Percentiles rank a stretch among this genome's conserved stretches.
These are phyloP conservation scores for Mungos mungo DNA, from an alignment of 2,113 vertebrate species.

Conservation along the genomic window DNA sequence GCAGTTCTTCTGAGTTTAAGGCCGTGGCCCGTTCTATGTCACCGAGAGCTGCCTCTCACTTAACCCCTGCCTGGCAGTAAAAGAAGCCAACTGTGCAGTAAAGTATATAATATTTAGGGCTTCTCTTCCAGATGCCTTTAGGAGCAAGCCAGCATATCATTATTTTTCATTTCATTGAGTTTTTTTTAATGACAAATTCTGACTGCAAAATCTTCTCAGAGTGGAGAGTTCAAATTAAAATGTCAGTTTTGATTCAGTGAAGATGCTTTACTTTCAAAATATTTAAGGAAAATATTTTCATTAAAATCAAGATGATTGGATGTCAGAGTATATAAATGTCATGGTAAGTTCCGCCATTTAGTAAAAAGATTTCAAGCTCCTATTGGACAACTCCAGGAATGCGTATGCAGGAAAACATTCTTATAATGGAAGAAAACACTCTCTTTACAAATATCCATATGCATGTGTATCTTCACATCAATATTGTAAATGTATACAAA, in stretches of 20 bases:
- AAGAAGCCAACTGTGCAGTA: constrained; percentile 12
- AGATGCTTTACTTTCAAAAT: constrained; percentile 60
- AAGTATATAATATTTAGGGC: constrained; percentile 32
- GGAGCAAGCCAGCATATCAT: constrained; percentile 57
- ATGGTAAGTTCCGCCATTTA: constrained; percentile 16
- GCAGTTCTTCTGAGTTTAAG: not conserved
- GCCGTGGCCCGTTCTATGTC: not conserved
- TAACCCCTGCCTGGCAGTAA: not conserved
- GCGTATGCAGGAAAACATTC: not conserved
- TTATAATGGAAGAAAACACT: not conserved
- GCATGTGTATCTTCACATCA: not conserved
- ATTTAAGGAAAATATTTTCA: constrained; percentile 74
- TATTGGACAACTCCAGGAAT: constrained; percentile 59
- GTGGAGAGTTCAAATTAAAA: constrained; percentile 73
- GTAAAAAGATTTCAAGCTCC: constrained; percentile 48
- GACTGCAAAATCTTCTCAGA: constrained; percentile 52
- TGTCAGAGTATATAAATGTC: constrained; percentile 51
- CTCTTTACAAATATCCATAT: not conserved
- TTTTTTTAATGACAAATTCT: constrained; percentile 71
- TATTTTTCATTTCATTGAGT: constrained; percentile 68
- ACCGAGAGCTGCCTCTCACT: not conserved
- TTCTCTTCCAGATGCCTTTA: constrained; percentile 39
- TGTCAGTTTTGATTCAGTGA: constrained; percentile 66
- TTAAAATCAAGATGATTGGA: constrained; percentile 63
- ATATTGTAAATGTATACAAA: not conserved